These are phyloP conservation scores for Orchestes rusci DNA, from an alignment of 2,888 invertebrate genomes.

Conservation along the genomic window DNA sequence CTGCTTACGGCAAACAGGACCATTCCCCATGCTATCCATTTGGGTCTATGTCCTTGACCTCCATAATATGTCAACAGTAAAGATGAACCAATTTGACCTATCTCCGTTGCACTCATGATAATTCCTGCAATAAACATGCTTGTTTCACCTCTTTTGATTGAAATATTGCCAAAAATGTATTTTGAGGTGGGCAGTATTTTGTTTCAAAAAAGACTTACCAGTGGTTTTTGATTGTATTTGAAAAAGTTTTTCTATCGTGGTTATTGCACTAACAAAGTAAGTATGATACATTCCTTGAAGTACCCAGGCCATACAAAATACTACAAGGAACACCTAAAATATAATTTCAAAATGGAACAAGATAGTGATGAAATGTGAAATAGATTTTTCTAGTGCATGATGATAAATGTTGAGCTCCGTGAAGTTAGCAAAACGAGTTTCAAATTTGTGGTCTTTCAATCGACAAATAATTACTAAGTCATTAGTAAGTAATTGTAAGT, in stretches of 20 bases:
- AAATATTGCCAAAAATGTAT: no score
- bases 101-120: constrained; percentile 84
- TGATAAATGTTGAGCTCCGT: no score
- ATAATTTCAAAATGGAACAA: background rate
- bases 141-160: no score
- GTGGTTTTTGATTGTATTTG: constrained; percentile 88
- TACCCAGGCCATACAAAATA: constrained; percentile 83
- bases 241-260: constrained; percentile 87
- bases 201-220: no score
- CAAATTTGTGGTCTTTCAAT: no score
- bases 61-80: constrained; percentile 82
- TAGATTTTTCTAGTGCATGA: no score
- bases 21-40: constrained; percentile 93
- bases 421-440: no score
- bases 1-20: constrained; percentile 79
- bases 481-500: no score
- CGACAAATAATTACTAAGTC: no score
- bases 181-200: no score
- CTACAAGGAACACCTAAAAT: constrained; percentile 60
- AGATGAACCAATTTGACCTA: constrained; percentile 88
- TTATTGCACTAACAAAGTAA: constrained; percentile 89
- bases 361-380: no score
- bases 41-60: constrained; percentile 84
- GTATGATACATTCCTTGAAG: constrained; percentile 89
- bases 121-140: constrained; percentile 40